Base-by-base conservation (phyloP, 2,797 vertebrate genomes). In the Molossus alvarezi region DNA sequence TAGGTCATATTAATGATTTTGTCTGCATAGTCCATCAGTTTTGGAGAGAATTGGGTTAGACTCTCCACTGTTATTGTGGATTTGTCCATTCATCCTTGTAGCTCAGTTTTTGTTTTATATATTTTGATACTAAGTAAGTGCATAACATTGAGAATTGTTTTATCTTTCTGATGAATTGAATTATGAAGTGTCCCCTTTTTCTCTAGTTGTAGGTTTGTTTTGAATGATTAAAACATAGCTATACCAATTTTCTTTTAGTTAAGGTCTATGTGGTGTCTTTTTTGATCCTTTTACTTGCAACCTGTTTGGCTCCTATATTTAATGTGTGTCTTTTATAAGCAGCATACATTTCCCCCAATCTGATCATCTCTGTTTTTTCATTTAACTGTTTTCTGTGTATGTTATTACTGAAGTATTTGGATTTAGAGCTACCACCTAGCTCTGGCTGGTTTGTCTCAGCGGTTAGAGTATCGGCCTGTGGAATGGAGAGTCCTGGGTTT, bases 1-100 rank as follows among this genome's bases (percentile, higher is more conserved):
- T 67, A 55, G 21, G 37, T 93, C 80, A 86, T 45, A n/a, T 88
- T 62, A 85, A 80, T 96, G 45, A 60, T 76, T 80, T 90, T 85
- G 12, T 67, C 12, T 89, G 21, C 57, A 51, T 73, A 51, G 53
- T 48, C 11, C 77, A 6, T 91, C 21, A 83, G 55, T 92, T 83
- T 90, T 64, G 64, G 48, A 90, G 67, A 60, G 12, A 53, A 25
- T n/a, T 88, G n/a, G 25, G 27, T 95, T 75, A 81, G 73, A 93
- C 9, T 85, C 41, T 27, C 7, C 57, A 45, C 15, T 45, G 17
- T 53, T 83, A 33, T 9, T 93, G 71, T 75, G 45, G 25, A 6
- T 91, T 88, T 96, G 33, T 69, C n/a, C 79, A 1, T 81, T 37
- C 88, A 11, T 53, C n/a, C 48, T 93, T 72, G 2, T 83, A 73